A percentile compares a stretch with the other conserved stretches of the same genome.
Conservation (phyloP, 2,888 invertebrate genomes). For the Agonopterix heracliana region DNA sequence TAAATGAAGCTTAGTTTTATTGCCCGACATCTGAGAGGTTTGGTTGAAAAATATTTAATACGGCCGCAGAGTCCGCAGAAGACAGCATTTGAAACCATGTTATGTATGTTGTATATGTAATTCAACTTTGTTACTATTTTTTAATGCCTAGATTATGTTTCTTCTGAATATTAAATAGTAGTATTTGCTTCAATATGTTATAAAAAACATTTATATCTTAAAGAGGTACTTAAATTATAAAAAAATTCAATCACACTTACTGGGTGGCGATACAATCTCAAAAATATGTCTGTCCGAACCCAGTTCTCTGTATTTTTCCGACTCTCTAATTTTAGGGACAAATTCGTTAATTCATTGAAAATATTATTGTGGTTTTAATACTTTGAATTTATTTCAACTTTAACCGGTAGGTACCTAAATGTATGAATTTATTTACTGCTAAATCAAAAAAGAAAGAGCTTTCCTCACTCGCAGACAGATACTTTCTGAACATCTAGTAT, state of each 20-base stretch:
- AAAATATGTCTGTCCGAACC: neutral
- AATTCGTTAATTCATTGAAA: too few species aligned
- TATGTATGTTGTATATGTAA: too few species aligned
- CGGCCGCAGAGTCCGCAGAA: constrained; percentile 16
- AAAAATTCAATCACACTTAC: neutral
- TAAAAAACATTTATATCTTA: too few species aligned
- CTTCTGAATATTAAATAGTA: too few species aligned
- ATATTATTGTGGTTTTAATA: too few species aligned
- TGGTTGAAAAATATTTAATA: constrained; percentile 19
- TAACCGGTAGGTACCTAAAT: too few species aligned
- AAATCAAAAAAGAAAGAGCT: too few species aligned
- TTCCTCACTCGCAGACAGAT: neutral
- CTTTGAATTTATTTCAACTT: too few species aligned
- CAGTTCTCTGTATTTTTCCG: neutral
- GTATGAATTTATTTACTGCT: too few species aligned
- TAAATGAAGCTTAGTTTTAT: constrained; percentile 24
- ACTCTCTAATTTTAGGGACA: neutral
- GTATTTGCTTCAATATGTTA: too few species aligned
- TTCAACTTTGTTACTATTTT: neutral
- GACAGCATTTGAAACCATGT: neutral
- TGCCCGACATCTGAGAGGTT: constrained; percentile 22
- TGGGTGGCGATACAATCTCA: too few species aligned
- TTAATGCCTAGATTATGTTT: neutral
- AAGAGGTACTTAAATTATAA: too few species aligned
- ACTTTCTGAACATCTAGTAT: neutral